Evolutionary conservation across 2,888 invertebrate species (phyloP).

Genomic region (Tenthredo amoena): DNA sequence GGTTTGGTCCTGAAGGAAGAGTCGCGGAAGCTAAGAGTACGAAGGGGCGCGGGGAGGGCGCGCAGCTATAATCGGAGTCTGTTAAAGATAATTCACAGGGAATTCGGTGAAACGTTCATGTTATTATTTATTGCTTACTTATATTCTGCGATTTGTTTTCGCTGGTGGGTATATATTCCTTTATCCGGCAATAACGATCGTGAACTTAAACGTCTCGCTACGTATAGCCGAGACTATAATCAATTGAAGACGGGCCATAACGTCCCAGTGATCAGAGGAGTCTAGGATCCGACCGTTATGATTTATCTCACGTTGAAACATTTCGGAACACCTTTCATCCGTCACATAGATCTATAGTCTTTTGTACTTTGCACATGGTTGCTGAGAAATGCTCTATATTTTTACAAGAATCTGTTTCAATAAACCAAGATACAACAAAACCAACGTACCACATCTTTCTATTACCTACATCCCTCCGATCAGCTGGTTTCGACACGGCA

Average conservation of each 20-base stretch:
- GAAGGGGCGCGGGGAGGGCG: background rate
- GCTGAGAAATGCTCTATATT: background rate
- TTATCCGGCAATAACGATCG: background rate
- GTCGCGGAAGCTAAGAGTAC: background rate
- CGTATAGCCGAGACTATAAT: background rate
- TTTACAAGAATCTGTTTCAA: slow-evolving; percentile 9
- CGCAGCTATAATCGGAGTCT: background rate
- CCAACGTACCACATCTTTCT: slow-evolving; percentile 10
- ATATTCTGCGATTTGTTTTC: background rate
- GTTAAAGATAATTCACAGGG: slow-evolving; percentile 20
- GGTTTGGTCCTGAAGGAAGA: background rate
- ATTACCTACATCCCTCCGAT: slow-evolving; percentile 38
- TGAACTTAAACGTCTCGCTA: background rate
- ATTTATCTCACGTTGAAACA: background rate
- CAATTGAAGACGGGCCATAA: background rate
- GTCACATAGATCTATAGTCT: background rate
- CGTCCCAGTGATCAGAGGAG: slow-evolving; percentile 16
- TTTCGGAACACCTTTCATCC: background rate
- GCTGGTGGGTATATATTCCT: background rate
- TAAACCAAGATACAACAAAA: slow-evolving; percentile 22
- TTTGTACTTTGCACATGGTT: background rate
- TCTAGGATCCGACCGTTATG: background rate
- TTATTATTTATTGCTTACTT: slow-evolving; percentile 12
- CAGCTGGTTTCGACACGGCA: slow-evolving; percentile 25
- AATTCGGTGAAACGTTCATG: background rate